These are phyloP conservation scores for Catharus ustulatus DNA, from an alignment of 2,797 vertebrate species.

Conservation along the genomic window DNA sequence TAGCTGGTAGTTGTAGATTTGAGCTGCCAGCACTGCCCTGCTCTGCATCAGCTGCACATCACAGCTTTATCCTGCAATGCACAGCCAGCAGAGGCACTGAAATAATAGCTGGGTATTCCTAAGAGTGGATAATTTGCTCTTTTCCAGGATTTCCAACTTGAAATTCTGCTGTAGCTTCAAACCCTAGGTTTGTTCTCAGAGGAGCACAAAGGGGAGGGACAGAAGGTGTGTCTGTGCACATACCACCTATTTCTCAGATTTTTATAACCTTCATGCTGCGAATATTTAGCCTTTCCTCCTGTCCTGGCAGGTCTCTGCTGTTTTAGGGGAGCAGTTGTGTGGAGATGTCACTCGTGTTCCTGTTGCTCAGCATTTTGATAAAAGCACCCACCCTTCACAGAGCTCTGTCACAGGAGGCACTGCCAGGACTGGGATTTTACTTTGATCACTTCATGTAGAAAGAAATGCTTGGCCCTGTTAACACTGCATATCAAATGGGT, in stretches of 20 bases:
- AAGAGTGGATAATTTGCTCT: not conserved
- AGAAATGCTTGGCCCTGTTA: not conserved
- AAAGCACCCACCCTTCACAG: not conserved
- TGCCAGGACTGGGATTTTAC: not conserved
- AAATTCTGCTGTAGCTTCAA: not conserved
- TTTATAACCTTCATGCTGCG: not conserved
- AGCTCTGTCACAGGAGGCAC: not conserved
- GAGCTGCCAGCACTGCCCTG: not conserved
- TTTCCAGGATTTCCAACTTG: not conserved
- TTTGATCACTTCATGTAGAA: slow-evolving; percentile 40
- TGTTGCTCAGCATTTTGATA: not conserved
- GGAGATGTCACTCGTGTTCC: not conserved
- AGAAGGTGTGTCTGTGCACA: not conserved
- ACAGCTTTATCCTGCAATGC: not conserved
- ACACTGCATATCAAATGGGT: slow-evolving; percentile 1
- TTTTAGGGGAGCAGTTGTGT: not conserved
- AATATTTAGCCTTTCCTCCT: not conserved
- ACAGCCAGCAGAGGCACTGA: not conserved
- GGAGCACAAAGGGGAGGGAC: not conserved
- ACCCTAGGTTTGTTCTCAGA: not conserved
- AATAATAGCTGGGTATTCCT: not conserved
- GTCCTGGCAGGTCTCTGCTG: not conserved
- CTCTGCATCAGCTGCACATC: not conserved
- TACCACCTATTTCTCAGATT: not conserved
- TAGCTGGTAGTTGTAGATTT: not conserved